Percentiles rank a stretch among this genome's conserved stretches.
These are phyloP conservation scores for Spodoptera frugiperda DNA, from an alignment of 1,140 invertebrate species.

Conservation along the genomic window DNA sequence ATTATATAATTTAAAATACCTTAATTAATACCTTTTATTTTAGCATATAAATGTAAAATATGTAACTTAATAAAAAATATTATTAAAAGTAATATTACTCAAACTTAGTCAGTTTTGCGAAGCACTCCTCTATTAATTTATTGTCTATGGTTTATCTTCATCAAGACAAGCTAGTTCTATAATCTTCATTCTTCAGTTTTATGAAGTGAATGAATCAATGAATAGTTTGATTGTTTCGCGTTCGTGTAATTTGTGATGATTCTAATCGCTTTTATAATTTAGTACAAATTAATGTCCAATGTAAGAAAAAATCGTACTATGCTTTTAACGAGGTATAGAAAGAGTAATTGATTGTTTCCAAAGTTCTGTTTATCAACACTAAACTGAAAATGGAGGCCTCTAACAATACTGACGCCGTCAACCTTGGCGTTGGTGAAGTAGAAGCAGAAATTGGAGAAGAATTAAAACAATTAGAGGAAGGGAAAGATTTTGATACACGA, in stretches of 20 bases:
- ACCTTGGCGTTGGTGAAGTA: conserved; percentile 89
- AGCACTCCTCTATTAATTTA: too few species aligned
- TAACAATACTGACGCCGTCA: conserved; percentile 88
- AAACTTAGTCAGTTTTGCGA: too few species aligned
- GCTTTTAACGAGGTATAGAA: conserved; percentile 11
- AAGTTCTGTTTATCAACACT: conserved; percentile 11
- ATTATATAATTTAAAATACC: too few species aligned
- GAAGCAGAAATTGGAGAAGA: conserved; percentile 91
- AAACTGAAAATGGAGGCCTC: conserved; percentile 82
- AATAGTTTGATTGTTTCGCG: conserved; percentile 26
- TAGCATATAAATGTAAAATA: too few species aligned
- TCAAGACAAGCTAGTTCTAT: too few species aligned
- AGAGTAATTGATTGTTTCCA: not conserved
- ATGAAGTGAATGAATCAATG: not conserved
- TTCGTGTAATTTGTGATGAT: conserved; percentile 26
- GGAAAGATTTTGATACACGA: conserved; percentile 90
- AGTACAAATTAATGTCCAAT: not conserved
- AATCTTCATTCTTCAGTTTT: conserved; percentile 2
- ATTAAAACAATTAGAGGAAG: conserved; percentile 89
- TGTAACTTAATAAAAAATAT: too few species aligned
- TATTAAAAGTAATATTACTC: too few species aligned
- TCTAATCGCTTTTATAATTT: conserved; percentile 8
- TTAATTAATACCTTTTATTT: too few species aligned
- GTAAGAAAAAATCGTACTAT: conserved; percentile 8
- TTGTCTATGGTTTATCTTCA: too few species aligned